Base-by-base conservation (phyloP, 2,797 vertebrate species). In the Chromis chromis region DNA sequence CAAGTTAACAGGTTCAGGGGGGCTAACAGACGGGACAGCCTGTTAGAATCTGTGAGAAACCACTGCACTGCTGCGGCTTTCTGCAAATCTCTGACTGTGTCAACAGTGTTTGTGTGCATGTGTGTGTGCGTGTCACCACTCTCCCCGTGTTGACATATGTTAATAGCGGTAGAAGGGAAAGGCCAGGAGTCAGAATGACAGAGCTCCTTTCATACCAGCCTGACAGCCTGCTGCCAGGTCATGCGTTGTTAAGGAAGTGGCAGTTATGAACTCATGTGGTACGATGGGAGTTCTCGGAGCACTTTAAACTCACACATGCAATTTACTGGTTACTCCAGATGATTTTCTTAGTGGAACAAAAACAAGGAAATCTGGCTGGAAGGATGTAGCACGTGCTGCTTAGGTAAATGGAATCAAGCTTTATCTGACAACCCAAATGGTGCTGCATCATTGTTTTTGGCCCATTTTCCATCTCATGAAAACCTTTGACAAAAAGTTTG, bases 1-100 rank as follows among this genome's bases (percentile, higher is more conserved):
- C 83, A 86, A 90, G 81, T 88, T 78, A 90, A 82, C 85, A 88
- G 83, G 86, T 91, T 91, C 82, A 86, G 70, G 80, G 80, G 33
- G 59, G 56, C 81, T 73, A 74, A 86, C 74, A 82, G 74, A 70
- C 71, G 64, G 69, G 70, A 70, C 28, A 14, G 85, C 54, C 78
- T 77, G 71, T 87, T 70, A 78, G 57, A 76, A 59, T 78, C 59
- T 83, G 82, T 81, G 84, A 89, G 87, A 90, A 88, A 86, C 72
- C 54, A 3, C 63, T 49, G 56, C 63, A 25, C 76, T 7, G 21
- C 70, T 81, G 76, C 68, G 66, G 74, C 73, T 63, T 46, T 73
- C 71, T 78, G 44, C 73, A 81, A 76, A 83, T 17, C 40, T 17
- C 58, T 64, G 58, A 57, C 60, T 69, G 74, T 67, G 79, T 71